These are phyloP conservation scores for Agriopis marginaria DNA, from an alignment of 2,888 invertebrate genomes.

Conservation along the genomic window DNA sequence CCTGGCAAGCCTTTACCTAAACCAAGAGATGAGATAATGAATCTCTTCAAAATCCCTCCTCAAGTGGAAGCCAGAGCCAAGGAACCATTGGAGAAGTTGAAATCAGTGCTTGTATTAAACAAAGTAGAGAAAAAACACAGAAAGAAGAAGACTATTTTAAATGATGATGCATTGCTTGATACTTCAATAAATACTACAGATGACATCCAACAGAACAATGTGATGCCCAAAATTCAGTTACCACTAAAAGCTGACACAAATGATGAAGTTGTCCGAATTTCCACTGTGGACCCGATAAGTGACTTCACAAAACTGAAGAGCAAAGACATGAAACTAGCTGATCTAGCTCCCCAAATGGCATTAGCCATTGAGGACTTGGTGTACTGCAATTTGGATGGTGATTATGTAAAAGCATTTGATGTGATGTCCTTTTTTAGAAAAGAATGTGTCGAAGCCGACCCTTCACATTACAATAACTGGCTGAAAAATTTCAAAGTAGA, in stretches of 20 bases:
- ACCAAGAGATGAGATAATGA: slow-evolving; percentile 78
- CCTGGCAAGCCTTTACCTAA: slow-evolving; percentile 86
- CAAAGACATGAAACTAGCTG: slow-evolving; percentile 65
- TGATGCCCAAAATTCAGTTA: slow-evolving; percentile 65
- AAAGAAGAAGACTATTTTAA: slow-evolving; percentile 53
- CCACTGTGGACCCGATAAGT: slow-evolving; percentile 86
- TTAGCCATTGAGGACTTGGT: slow-evolving; percentile 75
- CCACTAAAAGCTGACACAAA: slow-evolving; percentile 51
- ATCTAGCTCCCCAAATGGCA: slow-evolving; percentile 66
- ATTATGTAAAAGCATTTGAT: slow-evolving; percentile 68
- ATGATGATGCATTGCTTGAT: slow-evolving; percentile 41
- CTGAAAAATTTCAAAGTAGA: slow-evolving; percentile 67
- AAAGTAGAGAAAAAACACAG: slow-evolving; percentile 69
- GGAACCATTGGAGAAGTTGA: slow-evolving; percentile 77
- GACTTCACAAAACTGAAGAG: slow-evolving; percentile 84
- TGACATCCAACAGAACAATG: slow-evolving; percentile 47
- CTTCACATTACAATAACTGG: slow-evolving; percentile 75
- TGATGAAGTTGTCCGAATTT: slow-evolving; percentile 72
- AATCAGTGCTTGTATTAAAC: slow-evolving; percentile 79
- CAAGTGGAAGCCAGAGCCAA: slow-evolving; percentile 76
- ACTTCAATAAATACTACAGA: slow-evolving; percentile 43
- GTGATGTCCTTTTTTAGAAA: slow-evolving; percentile 69
- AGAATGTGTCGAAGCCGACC: slow-evolving; percentile 70
- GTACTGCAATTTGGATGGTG: slow-evolving; percentile 71
- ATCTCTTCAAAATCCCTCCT: slow-evolving; percentile 82